phyloP scores from a whole-genome alignment of 1,140 invertebrate genomes.

The Mizuhopecten yessoensis region DNA sequence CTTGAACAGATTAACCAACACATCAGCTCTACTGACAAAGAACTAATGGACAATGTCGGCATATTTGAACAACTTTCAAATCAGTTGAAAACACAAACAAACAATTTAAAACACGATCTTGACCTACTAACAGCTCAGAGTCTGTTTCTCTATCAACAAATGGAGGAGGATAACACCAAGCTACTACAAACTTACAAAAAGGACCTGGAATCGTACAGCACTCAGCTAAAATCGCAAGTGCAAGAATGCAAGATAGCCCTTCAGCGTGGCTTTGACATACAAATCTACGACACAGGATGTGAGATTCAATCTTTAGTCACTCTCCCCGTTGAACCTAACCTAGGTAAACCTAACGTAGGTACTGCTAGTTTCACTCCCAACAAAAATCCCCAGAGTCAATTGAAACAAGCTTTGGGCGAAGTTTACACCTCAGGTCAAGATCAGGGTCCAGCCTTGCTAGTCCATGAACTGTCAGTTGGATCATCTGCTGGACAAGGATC shows the following conservation, averaged over 20 bases:
- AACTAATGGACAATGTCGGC: not conserved
- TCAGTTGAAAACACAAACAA: not conserved
- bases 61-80: not conserved
- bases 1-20: not conserved
- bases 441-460: too few relatives aligned
- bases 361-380: not conserved
- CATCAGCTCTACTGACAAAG: not conserved
- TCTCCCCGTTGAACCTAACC: not conserved
- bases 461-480: not conserved
- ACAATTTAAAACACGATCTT: not conserved
- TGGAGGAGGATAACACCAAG: not conserved
- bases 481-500: too few relatives aligned
- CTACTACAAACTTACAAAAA: not conserved
- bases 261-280: not conserved
- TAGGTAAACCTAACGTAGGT: not conserved
- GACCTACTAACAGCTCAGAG: not conserved
- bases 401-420: not conserved
- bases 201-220: not conserved
- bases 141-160: not conserved
- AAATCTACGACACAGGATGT: not conserved
- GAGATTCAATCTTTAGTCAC: not conserved
- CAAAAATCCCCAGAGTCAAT: not conserved
- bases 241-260: not conserved
- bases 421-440: not conserved
- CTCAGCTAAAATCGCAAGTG: not conserved